Evolutionary conservation across 1,140 invertebrate species (phyloP).

Genomic region (Drosophila ohnishii): DNA sequence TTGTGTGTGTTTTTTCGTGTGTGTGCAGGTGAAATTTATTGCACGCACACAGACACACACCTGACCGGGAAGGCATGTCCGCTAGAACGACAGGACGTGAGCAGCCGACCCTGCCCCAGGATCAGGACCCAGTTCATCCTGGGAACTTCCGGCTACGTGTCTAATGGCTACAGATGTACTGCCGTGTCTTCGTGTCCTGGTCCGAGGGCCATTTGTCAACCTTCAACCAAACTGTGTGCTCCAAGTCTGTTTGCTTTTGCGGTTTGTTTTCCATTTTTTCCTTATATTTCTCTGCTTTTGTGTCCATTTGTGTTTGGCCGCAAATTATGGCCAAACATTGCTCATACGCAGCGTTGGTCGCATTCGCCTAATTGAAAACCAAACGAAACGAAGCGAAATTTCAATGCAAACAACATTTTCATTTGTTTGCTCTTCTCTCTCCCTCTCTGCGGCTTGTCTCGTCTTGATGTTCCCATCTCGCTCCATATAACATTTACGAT

Average conservation of each 20-base stretch:
- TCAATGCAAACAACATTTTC: constrained; percentile 67
- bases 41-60: constrained; percentile 22
- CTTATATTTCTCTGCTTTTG: constrained; percentile 2
- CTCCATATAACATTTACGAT: constrained; percentile 71
- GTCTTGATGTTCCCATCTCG: constrained; percentile 44
- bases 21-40: constrained; percentile 60
- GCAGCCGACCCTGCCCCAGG: constrained; percentile 1
- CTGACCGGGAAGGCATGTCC: constrained; percentile 45
- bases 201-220: constrained; percentile 58
- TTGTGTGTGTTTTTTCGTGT: constrained; percentile 28
- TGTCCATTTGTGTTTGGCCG: constrained; percentile 9
- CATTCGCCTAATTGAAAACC: constrained; percentile 66
- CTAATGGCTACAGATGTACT: constrained; percentile 69
- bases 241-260: constrained; percentile 10
- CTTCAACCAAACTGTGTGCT: constrained; percentile 41
- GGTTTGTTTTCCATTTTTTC: neutral
- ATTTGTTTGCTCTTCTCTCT: constrained; percentile 34
- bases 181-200: constrained; percentile 28
- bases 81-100: constrained; percentile 49
- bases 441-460: constrained; percentile 4
- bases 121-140: constrained; percentile 17
- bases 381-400: constrained; percentile 56
- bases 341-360: constrained; percentile 60
- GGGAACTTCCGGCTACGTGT: constrained; percentile 55
- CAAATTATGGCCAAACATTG: constrained; percentile 59